These are phyloP conservation scores for Anoplius nigerrimus DNA, from an alignment of 2,888 invertebrate genomes.

Conservation along the genomic window DNA sequence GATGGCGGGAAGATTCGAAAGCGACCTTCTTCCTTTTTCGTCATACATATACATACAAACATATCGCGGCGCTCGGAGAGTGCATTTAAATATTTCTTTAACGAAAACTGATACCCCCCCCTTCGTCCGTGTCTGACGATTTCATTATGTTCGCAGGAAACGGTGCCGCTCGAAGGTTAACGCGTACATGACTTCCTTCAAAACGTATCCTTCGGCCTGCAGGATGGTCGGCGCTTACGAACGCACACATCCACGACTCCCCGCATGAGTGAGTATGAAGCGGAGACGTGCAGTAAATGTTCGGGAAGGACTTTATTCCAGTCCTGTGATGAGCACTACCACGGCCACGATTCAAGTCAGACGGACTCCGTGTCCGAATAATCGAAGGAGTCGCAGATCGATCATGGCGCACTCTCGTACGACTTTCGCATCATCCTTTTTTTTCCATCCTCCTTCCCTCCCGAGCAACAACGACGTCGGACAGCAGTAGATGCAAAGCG, in stretches of 20 bases:
- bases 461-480: conserved; percentile 16
- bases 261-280: neutral
- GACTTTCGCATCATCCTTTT: neutral
- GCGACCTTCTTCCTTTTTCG: conserved; percentile 15
- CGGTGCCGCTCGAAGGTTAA: no score
- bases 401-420: neutral
- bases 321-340: neutral
- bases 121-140: no score
- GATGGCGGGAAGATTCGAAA: neutral
- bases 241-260: no score
- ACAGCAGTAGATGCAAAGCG: conserved; percentile 49
- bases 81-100: no score
- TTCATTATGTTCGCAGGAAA: no score
- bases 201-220: no score
- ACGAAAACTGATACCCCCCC: no score
- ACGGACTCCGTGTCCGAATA: neutral
- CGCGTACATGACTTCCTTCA: no score
- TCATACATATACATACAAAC: neutral
- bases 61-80: neutral
- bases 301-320: conserved; percentile 14
- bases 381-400: neutral
- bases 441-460: neutral
- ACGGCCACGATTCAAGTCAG: neutral
- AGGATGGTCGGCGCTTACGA: no score
- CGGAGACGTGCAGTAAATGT: neutral